These are phyloP conservation scores for Brachypteracias leptosomus DNA, from an alignment of 2,113 vertebrate species.

Conservation along the genomic window DNA sequence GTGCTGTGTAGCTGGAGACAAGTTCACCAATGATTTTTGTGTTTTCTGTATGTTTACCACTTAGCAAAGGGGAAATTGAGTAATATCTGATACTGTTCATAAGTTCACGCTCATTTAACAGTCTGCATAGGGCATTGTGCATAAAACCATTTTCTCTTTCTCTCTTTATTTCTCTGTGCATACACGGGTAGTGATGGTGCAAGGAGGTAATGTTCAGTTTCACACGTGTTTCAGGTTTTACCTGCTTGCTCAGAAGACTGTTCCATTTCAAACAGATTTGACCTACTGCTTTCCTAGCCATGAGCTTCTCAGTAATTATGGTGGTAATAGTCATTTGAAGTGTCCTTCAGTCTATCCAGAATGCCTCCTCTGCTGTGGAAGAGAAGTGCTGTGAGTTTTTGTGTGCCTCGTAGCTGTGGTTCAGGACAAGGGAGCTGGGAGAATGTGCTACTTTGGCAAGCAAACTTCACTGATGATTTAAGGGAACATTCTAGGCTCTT, in stretches of 20 bases:
- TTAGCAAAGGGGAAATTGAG: not conserved
- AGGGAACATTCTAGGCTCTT: not conserved
- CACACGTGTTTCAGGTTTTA: not conserved
- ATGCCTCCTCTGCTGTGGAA: not conserved
- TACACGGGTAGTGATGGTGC: not conserved
- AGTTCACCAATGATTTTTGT: not conserved
- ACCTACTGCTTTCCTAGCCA: not conserved
- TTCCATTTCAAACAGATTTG: not conserved
- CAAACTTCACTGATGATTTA: not conserved
- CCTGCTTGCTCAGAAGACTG: not conserved
- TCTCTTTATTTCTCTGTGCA: not conserved
- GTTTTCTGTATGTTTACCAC: not conserved
- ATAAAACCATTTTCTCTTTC: not conserved
- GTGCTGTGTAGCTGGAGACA: rapidly evolving
- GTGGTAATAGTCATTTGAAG: not conserved
- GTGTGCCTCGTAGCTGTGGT: not conserved
- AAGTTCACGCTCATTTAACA: not conserved
- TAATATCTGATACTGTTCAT: not conserved
- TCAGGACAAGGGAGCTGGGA: not conserved
- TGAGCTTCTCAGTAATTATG: not conserved
- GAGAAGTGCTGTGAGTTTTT: not conserved
- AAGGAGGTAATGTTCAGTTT: not conserved
- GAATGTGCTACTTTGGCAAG: not conserved
- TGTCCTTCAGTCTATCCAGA: not conserved
- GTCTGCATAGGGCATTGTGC: not conserved